Conservation (phyloP, 37 sponge, comb jelly and placozoan genomes). For the Oopsacas minuta region DNA sequence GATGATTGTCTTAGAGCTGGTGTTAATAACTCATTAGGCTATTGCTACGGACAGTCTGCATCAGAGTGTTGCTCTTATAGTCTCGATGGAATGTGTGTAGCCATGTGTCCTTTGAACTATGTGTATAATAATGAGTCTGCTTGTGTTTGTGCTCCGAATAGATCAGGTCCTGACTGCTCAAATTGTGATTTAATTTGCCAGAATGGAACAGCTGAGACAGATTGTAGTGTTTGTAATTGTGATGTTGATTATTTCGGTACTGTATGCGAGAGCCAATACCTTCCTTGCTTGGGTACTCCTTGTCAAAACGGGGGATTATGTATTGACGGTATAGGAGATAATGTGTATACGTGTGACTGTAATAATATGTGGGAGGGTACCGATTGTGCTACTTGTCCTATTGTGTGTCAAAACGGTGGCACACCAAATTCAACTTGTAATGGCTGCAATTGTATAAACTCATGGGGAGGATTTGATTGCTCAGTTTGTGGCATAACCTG, state of each 20-base stretch:
- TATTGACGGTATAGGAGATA: not conserved
- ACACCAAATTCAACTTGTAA: not conserved
- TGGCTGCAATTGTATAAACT: not conserved
- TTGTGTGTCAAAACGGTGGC: not conserved
- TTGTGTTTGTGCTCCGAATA: not conserved
- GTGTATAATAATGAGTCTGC: not conserved
- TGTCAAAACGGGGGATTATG: not conserved
- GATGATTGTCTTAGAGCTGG: not conserved
- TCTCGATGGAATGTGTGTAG: not conserved
- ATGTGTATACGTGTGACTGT: not conserved
- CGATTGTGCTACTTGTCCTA: not conserved
- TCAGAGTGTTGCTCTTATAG: not conserved
- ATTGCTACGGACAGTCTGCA: not conserved
- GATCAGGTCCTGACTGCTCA: not conserved
- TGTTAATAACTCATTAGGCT: not conserved
- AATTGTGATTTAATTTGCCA: not conserved
- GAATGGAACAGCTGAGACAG: not conserved
- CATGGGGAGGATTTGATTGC: not conserved
- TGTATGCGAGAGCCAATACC: not conserved
- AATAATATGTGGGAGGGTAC: not conserved
- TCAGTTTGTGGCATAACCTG: not conserved
- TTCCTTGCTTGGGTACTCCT: not conserved
- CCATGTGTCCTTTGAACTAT: not conserved
- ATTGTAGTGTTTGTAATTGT: not conserved
- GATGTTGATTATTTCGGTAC: not conserved